Conservation (phyloP, 2,797 vertebrate species). For the Pipistrellus kuhlii region DNA sequence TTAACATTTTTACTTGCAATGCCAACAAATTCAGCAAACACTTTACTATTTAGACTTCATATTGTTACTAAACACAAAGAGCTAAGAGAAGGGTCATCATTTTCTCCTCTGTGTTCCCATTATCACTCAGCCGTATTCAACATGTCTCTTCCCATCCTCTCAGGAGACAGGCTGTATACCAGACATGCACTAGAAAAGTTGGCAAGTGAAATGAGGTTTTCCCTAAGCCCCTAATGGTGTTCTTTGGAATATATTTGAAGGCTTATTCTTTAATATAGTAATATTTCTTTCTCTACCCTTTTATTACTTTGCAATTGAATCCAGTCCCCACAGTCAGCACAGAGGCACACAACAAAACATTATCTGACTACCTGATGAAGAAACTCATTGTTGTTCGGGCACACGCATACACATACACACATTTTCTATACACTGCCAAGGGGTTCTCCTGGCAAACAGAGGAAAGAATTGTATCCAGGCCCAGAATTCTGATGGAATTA, state of each 20-base stretch:
- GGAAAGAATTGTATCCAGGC: not conserved
- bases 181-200: constrained; percentile 72
- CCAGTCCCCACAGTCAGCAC: constrained; percentile 37
- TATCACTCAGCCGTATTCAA: constrained; percentile 26
- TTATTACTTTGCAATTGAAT: constrained; percentile 72
- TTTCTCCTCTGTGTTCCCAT: not conserved
- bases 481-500: constrained; percentile 11
- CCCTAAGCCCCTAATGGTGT: constrained; percentile 57
- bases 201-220: constrained; percentile 73
- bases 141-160: constrained; percentile 8
- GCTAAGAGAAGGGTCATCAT: not conserved
- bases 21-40: not conserved
- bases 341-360: constrained; percentile 44
- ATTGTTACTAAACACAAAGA: not conserved
- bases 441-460: not conserved
- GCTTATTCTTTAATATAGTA: constrained; percentile 72
- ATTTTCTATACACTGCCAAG: not conserved
- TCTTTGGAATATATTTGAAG: constrained; percentile 72
- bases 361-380: not conserved
- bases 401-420: not conserved
- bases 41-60: not conserved
- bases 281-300: constrained; percentile 64
- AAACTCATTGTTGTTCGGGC: not conserved
- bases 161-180: constrained; percentile 56
- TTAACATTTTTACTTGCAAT: not conserved